phyloP scores from a whole-genome alignment of 2,113 vertebrate species.

The Loxodonta africana region DNA sequence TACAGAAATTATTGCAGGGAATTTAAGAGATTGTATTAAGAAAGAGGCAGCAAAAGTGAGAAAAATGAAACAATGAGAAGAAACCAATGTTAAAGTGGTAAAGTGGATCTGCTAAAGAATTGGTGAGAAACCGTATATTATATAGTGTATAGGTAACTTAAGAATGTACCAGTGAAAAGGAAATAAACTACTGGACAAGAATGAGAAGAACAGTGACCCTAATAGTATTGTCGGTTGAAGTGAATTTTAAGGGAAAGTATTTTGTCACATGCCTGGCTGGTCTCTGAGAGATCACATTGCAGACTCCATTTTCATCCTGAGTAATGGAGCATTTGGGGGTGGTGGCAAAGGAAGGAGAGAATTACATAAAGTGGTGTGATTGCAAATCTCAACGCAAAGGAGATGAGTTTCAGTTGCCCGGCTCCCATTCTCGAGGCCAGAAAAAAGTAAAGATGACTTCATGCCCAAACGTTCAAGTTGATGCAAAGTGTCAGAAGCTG shows the following conservation, averaged over 20 bases:
- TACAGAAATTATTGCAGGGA: slow-evolving; percentile 62
- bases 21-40: slow-evolving; percentile 53
- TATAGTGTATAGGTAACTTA: slow-evolving; percentile 74
- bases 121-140: slow-evolving; percentile 68
- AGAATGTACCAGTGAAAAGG: slow-evolving; percentile 62
- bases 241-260: slow-evolving; percentile 61
- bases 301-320: slow-evolving; percentile 72
- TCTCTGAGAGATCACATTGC: slow-evolving; percentile 71
- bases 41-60: slow-evolving; percentile 45
- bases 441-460: slow-evolving; percentile 66
- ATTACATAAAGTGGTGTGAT: slow-evolving; percentile 23
- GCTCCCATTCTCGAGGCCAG: slow-evolving; percentile 51
- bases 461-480: neutral
- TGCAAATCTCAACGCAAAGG: neutral
- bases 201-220: slow-evolving; percentile 29
- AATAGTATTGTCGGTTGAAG: neutral
- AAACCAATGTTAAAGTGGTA: slow-evolving; percentile 53
- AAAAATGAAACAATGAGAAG: slow-evolving; percentile 68
- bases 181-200: slow-evolving; percentile 66
- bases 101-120: slow-evolving; percentile 65
- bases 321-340: slow-evolving; percentile 60
- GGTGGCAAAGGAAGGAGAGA: slow-evolving; percentile 19
- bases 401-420: neutral
- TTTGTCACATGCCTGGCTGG: slow-evolving; percentile 76
- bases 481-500: slow-evolving; percentile 37